Evolutionary conservation across 2,113 vertebrate genomes (phyloP).

Genomic region (Gymnarchus niloticus): DNA sequence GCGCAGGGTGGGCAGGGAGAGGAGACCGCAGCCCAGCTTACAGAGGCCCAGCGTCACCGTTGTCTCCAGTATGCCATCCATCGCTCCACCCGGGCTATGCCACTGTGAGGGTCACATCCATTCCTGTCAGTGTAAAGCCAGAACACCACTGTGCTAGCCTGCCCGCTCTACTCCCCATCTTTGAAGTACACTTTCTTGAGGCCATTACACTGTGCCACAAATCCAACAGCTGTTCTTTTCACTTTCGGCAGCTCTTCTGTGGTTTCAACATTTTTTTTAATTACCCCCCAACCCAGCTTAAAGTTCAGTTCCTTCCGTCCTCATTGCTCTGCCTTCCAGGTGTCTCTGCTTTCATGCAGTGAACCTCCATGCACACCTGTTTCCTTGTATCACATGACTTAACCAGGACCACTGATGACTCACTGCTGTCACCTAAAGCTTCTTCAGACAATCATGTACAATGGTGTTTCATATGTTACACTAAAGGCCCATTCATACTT

Average conservation of each 20-base stretch:
- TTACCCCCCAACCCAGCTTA: constrained; percentile 1
- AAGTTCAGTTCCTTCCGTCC: not conserved
- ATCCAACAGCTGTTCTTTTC: constrained; percentile 12
- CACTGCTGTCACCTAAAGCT: not conserved
- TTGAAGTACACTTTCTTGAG: not conserved
- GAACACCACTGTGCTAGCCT: not conserved
- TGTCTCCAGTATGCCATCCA: constrained; percentile 58
- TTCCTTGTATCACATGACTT: constrained; percentile 8
- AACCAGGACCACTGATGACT: not conserved
- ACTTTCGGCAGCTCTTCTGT: not conserved
- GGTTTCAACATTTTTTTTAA: constrained; percentile 3
- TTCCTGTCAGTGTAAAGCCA: not conserved
- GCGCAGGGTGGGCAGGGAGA: constrained; percentile 46
- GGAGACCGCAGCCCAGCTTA: constrained; percentile 53
- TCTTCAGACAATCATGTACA: not conserved
- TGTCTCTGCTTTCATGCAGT: constrained; percentile 8
- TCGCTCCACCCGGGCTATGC: constrained; percentile 33
- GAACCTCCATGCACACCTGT: not conserved
- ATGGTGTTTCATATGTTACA: no score
- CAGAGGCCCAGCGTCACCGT: constrained; percentile 47
- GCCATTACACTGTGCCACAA: not conserved
- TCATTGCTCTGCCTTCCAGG: constrained; percentile 7
- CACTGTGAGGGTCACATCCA: not conserved
- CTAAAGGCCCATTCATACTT: no score
- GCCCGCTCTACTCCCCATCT: not conserved